Base-by-base conservation (phyloP, 23 tunicate species). In the Halocynthia roretzi region DNA sequence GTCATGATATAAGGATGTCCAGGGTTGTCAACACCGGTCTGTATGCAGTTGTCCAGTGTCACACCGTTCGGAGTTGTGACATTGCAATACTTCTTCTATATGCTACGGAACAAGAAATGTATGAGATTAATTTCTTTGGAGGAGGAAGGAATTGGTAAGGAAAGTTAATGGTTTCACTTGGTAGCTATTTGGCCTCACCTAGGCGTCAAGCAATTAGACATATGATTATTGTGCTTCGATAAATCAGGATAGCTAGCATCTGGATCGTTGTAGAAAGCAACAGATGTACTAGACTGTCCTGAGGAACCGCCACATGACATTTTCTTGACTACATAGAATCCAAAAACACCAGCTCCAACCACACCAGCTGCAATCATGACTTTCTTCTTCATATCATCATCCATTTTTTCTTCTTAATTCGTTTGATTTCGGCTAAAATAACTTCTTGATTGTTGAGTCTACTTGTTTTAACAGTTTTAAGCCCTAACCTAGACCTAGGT, bases 11-110 rank as follows among this genome's bases (percentile, higher is more conserved):
- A 88, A 7, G 98, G 93, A 70, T 87, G 98, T 14, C 98, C 98
- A 18, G 93, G 89, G 75, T 87, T 93, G 80, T 93, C 98, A 48
- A 93, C 94, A 0, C 98, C 98, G 5, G 98, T 93, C 71, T 93
- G 93, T 0, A 93, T 93, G 77, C 98, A 93, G 40, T 88, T 74
- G 49, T 88, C 98, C 67, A 93, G 74, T 10, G 93, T 87, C 54
- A 93, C 95, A 8, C 96, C 96, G 73, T 72, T 77, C n/a, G 81
- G 50, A 50, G 85, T 81, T 21, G 12, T 75, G 50, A 23, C 49
- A 56, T 81, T 52, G 51, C 56, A 72, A 51, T 72, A 77, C 53
- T 48, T 81, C 8, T 6, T 58, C 5, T 76, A 81, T 52, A 54
- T 52, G 78, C 78, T 74, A 64, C 1, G 50, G 10, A 71, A 71